Percentiles rank a stretch among this genome's conserved stretches.
Conservation (phyloP, 2,797 vertebrate species). For the Podarcis lilfordi region DNA sequence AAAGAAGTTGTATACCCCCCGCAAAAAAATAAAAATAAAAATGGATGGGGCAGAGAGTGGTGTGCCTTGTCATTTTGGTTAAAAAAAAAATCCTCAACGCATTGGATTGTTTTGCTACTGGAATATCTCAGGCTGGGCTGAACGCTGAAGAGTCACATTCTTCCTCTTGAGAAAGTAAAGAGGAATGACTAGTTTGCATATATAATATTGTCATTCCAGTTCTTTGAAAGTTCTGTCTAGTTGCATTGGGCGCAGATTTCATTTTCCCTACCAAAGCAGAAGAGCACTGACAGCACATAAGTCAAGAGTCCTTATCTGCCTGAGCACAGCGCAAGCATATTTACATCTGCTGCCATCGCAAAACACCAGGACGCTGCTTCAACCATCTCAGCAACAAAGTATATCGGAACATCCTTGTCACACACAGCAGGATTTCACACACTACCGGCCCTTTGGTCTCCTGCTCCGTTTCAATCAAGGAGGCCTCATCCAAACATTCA, state of each 20-base stretch:
- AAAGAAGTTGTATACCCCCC: neutral
- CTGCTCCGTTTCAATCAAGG: neutral
- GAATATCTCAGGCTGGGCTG: neutral
- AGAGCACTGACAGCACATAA: conserved; percentile 1
- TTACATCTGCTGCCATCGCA: conserved; percentile 23
- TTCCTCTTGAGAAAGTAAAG: neutral
- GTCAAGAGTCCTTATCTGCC: conserved; percentile 24
- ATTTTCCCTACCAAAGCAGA: conserved; percentile 1
- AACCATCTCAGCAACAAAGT: neutral
- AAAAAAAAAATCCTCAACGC: neutral
- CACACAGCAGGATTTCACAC: neutral
- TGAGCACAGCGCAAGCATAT: neutral
- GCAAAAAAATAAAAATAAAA: neutral
- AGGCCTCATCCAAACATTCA: no score
- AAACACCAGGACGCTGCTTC: neutral
- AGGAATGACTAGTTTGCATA: neutral
- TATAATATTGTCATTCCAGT: neutral
- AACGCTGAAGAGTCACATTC: neutral
- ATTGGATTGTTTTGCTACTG: neutral
- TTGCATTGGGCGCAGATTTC: neutral
- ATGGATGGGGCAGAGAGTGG: no score
- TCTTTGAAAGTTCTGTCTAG: conserved; percentile 22
- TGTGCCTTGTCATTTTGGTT: neutral
- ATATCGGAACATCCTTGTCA: neutral
- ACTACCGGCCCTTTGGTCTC: neutral